phyloP scores from a whole-genome alignment of 2,888 invertebrate species.

The Sarcophaga caerulescens region DNA sequence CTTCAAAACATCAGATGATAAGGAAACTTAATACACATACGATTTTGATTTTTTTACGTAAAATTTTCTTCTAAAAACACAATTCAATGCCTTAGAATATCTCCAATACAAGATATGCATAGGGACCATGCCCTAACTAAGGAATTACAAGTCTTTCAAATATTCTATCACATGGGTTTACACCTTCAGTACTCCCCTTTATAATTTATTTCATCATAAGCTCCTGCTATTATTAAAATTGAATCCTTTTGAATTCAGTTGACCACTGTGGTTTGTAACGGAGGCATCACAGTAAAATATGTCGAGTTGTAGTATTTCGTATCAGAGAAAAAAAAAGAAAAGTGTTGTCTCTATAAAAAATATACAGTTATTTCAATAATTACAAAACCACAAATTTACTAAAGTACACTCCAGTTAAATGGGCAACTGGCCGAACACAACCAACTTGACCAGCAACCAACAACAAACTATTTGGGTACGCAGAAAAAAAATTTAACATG shows the following conservation, averaged over 20 bases:
- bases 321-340: slow-evolving; percentile 10
- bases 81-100: no score
- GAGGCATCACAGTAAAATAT: background rate
- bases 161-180: no score
- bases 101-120: no score
- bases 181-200: background rate
- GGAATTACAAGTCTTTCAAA: no score
- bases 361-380: slow-evolving; percentile 79
- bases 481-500: slow-evolving; percentile 32
- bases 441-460: slow-evolving; percentile 53
- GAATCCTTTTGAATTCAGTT: slow-evolving; percentile 7
- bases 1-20: no score
- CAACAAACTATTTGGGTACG: slow-evolving; percentile 51
- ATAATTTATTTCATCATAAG: background rate
- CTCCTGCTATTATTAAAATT: slow-evolving; percentile 32
- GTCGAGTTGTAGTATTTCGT: background rate
- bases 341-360: slow-evolving; percentile 4
- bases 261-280: background rate
- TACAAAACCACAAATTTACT: slow-evolving; percentile 80
- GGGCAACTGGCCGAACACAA: slow-evolving; percentile 54
- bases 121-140: no score
- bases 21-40: no score
- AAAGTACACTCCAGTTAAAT: slow-evolving; percentile 71
- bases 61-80: no score
- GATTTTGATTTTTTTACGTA: no score